Evolutionary conservation across 2,888 invertebrate genomes (phyloP), one percentile per base, ranked within the genome.

Genomic region (Smittia sp.): DNA sequence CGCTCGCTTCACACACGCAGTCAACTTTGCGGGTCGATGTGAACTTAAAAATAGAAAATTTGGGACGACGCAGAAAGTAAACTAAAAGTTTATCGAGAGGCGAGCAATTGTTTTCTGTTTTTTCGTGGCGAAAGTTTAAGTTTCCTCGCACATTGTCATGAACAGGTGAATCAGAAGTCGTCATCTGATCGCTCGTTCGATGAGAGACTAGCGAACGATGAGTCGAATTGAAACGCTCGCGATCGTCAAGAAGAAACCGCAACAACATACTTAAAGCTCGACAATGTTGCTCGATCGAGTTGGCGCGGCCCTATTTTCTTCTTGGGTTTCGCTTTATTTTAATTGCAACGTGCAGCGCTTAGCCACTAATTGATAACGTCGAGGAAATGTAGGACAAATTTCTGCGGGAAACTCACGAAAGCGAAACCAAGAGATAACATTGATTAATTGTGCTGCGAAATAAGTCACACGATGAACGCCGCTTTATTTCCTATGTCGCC

Each of bases 281-380:
- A 46, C 46, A 46, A 46, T 46, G 46, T 46, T 46, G 15, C 38
- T n/a, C 32, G 32, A 32, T 32, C 32, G 32, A 32, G 32, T 32
- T 32, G 32, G 32, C 32, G 32, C 3, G 32, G 27, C 18, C 20
- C 7, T 22, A 69, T 41, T 52, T 54, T 25, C 32, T 32, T n/a
- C n/a, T n/a, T 41, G 24, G 6, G 32, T 68, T 41, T 68, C 11
- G 32, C 24, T 52, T 20, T 11, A 24, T 20, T 41, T 69, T 69
- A 69, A 69, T 69, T 69, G 69, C 52, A 52, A 46, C 15, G n/a
- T 15, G 15, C 46, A 46, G n/a, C 52, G 25, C 6, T 69, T 69
- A 52, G 32, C 69, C 69, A 69, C 69, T 69, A 69, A 69, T 69
- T 69, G 69, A 69, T 52, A 69, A 69, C 52, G 41, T 46, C n/a